Base-by-base conservation (phyloP, 2,888 invertebrate species). In the Heliconius hortense region DNA sequence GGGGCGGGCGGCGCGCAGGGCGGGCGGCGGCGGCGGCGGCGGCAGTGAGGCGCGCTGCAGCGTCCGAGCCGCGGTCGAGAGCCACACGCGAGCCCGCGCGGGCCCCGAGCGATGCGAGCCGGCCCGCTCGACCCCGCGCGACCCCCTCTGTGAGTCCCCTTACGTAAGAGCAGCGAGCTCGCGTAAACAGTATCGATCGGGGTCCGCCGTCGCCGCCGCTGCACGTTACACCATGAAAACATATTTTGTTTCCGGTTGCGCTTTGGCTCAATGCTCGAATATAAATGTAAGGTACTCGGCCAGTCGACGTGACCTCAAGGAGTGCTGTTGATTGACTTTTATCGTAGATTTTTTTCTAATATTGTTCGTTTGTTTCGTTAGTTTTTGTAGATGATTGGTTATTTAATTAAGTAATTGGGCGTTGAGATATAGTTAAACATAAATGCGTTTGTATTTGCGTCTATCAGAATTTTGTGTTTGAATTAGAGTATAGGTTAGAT, bases 121-220 rank as follows among this genome's bases (percentile, higher is more conserved):
- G 70, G 72, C 60, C 73, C 31, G 35, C 73, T 1, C 66, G 35
- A 4, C 59, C 66, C 48, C 62, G 18, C 5, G 72, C 63, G 15
- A 28, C 56, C 48, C n/a, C 35, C 28, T 28, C 28, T 69, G 74
- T 74, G 74, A 74, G 74, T 74, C 56, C 53, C 53, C 77, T 78
- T 78, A 78, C 75, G 75, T 78, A 78, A 77, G 70, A 43, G 48
- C 59, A 15, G 39, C 18, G 31, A 39, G 18, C 26, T 70, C 69
- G 35, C 79, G 79, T 77, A 76, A 80, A 79, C 79, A 79, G 59
- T 79, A 81, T 81, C 81, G 80, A 80, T 79, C 81, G 76, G 56
- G 74, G 59, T 39, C 35, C 76, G 76, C 59, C 68, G 31, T 67
- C 76, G 76, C 59, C 66, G 31, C 64, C 76, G 75, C 73, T 78